Conservation (phyloP, 2,888 invertebrate species). For the Nasonovia ribisnigri region DNA sequence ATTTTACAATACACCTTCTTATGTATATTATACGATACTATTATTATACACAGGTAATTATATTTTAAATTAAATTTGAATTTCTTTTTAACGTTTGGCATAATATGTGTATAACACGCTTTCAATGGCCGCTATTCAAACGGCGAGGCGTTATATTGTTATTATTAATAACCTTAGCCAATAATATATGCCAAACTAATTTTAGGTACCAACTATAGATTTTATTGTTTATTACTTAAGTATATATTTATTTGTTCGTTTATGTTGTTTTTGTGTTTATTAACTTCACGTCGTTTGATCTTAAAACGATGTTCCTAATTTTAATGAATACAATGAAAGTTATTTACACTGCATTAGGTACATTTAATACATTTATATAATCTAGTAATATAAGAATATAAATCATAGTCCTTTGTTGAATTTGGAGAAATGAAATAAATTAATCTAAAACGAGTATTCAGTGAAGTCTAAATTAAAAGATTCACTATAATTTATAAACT, state of each 20-base stretch:
- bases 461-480: neutral
- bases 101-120: neutral
- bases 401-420: neutral
- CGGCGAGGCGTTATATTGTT: neutral
- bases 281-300: neutral
- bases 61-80: constrained; percentile 24
- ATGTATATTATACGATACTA: neutral
- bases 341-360: neutral
- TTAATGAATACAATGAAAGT: neutral
- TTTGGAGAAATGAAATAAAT: neutral
- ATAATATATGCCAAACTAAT: neutral
- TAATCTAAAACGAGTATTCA: neutral
- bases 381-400: neutral
- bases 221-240: neutral
- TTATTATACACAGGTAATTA: neutral
- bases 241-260: neutral
- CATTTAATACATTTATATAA: neutral
- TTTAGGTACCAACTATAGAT: neutral
- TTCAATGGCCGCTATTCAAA: neutral
- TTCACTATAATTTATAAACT: neutral
- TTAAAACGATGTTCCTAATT: neutral
- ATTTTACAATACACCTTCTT: neutral
- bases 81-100: neutral
- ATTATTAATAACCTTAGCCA: neutral
- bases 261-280: neutral